Percentiles rank a stretch among this genome's conserved stretches.
Conservation (phyloP, 2,888 invertebrate species). For the Odontocerum albicorne region DNA sequence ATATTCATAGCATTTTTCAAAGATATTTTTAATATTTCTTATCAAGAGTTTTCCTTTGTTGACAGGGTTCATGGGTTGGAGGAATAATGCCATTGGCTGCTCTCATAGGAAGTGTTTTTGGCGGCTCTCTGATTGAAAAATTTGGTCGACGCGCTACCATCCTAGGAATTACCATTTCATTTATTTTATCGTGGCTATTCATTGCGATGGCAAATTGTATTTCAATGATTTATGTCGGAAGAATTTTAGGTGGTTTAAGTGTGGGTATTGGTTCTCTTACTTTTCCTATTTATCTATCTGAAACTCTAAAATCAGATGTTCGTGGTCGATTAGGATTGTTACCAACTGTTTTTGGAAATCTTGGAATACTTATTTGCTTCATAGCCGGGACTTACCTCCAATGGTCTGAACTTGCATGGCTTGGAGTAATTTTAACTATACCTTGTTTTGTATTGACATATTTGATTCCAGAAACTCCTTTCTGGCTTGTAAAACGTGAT, state of each 20-base stretch:
- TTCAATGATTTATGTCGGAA: conserved; percentile 76
- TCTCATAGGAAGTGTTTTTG: conserved; percentile 76
- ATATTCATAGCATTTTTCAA: too few species aligned
- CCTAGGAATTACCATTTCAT: conserved; percentile 74
- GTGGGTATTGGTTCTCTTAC: conserved; percentile 85
- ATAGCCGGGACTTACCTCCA: conserved; percentile 74
- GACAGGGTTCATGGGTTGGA: conserved; percentile 83
- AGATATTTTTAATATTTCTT: too few species aligned
- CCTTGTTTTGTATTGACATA: conserved; percentile 80
- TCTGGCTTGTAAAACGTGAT: conserved; percentile 80
- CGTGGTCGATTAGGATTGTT: conserved; percentile 86
- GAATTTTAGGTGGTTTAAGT: conserved; percentile 83
- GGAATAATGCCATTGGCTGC: conserved; percentile 88
- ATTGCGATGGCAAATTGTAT: conserved; percentile 76
- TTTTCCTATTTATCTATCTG: conserved; percentile 90
- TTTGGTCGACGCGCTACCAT: conserved; percentile 82
- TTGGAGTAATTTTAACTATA: conserved; percentile 75
- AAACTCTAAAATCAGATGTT: conserved; percentile 89
- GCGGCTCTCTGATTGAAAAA: conserved; percentile 83
- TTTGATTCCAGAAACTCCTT: conserved; percentile 89
- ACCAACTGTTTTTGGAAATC: conserved; percentile 86
- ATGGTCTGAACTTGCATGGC: conserved; percentile 80
- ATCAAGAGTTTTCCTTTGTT: conserved; percentile 14
- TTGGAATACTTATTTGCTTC: conserved; percentile 79
- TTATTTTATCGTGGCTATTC: conserved; percentile 79